Conservation (phyloP, 2,113 vertebrate species). For the Agelaius tricolor region DNA sequence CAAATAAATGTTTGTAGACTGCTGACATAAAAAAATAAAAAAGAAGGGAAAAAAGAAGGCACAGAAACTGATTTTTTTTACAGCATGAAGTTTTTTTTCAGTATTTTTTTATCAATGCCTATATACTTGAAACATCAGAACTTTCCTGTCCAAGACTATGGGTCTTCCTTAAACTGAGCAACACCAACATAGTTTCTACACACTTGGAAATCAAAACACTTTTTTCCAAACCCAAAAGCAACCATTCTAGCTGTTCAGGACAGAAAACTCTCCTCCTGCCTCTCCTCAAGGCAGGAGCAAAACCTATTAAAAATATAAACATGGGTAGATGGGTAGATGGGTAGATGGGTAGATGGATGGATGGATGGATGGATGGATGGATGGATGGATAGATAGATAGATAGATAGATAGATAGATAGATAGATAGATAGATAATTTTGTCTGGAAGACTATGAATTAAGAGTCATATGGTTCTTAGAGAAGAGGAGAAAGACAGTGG, state of each 20-base stretch:
- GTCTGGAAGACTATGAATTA: not conserved
- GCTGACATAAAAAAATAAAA: not conserved
- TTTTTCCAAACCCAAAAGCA: not conserved
- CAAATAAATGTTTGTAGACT: slow-evolving; percentile 21
- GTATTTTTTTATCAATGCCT: not conserved
- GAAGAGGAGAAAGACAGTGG: not conserved
- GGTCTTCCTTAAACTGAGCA: not conserved
- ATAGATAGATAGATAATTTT: not conserved
- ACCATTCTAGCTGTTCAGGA: not conserved
- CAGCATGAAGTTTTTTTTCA: not conserved
- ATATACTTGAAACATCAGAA: not conserved
- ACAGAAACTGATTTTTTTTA: not conserved
- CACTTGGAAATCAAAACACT: not conserved
- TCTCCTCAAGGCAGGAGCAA: not conserved
- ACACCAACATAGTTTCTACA: not conserved
- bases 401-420: not conserved
- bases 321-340: too few relatives aligned
- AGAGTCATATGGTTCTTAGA: not conserved
- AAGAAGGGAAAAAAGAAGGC: not conserved
- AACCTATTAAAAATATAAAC: not conserved
- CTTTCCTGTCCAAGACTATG: not conserved
- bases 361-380: too few relatives aligned
- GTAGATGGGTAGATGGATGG: fast-evolving
- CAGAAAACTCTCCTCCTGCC: not conserved
- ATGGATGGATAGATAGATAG: not conserved